Base-by-base conservation (phyloP, 2,113 vertebrate genomes). In the Hiodon tergisus region DNA sequence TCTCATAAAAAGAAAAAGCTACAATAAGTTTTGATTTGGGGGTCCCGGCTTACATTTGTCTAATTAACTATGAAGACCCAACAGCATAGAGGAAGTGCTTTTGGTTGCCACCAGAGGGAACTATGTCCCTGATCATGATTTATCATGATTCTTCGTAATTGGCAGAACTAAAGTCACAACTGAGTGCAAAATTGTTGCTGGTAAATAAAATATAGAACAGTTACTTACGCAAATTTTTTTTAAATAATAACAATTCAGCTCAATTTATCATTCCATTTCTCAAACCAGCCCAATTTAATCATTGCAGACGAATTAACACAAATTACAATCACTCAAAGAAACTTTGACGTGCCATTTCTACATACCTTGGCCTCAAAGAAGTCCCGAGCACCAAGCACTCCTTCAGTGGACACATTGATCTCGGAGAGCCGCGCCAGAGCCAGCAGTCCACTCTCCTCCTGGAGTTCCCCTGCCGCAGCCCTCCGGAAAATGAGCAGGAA, bases 301-400 rank as follows among this genome's bases (percentile, higher is more conserved):
- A 31, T 31, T 31, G 31, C 31, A 31, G 31, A 31, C 2, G 31
- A 31, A 31, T 31, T 31, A 31, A 31, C 31, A 31, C 31, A 31
- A 31, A 31, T 31, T 31, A 2, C 31, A 31, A 31, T 31, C 31
- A 31, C 31, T 31, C 31, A 9, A 13, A 53, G 14, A 59, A 47
- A 31, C 8, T 6, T 57, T 48, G 52, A 61, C 16, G 4, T 4
- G 59, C 60, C 8, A 65, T 31, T 3, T 11, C 8, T 8, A 60
- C 82, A 75, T 86, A 98, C 96, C 95, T 98, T 98, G 60, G 96
- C 96, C 85, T 98, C 96, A 78, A 98, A 98, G 88, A 98, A 98
- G 82, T 94, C 89, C 81, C 95, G 95, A 79, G 96, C 96, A 74
- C 96, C 95, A 88, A 89, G 93, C 76, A 98, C 96, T 0, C 96